Evolutionary conservation across 1,140 invertebrate genomes (phyloP).

Genomic region (Drosophila pruinosa): DNA sequence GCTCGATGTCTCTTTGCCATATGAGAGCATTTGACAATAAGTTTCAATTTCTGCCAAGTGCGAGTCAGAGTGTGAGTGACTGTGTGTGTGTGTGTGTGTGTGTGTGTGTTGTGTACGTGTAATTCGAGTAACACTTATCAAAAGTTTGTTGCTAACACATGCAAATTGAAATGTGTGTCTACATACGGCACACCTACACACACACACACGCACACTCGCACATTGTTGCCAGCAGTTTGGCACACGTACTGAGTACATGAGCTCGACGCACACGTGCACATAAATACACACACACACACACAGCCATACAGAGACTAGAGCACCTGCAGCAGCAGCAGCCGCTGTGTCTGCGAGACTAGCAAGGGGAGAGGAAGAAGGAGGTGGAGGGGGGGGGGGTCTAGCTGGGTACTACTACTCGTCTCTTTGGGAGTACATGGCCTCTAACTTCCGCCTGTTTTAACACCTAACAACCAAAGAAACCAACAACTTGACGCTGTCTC

Average conservation of each 20-base stretch:
- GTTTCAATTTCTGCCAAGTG: slow-evolving; percentile 53
- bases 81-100: not conserved
- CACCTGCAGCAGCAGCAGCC: slow-evolving; percentile 38
- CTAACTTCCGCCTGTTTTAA: slow-evolving; percentile 76
- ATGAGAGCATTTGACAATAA: slow-evolving; percentile 69
- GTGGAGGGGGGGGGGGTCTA: not conserved
- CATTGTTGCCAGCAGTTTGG: slow-evolving; percentile 62
- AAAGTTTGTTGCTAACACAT: slow-evolving; percentile 79
- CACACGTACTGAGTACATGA: slow-evolving; percentile 59
- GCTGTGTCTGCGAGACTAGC: not conserved
- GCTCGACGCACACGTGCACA: slow-evolving; percentile 25
- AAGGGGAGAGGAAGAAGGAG: not conserved
- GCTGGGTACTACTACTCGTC: not conserved
- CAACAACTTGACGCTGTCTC: slow-evolving; percentile 46
- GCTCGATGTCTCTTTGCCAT: not conserved
- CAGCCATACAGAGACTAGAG: not conserved
- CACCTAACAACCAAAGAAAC: slow-evolving; percentile 70
- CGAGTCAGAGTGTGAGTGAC: slow-evolving; percentile 15
- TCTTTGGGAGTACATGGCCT: slow-evolving; percentile 53
- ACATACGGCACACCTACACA: slow-evolving; percentile 31
- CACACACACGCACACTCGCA: slow-evolving; percentile 27
- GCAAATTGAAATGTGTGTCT: slow-evolving; percentile 78
- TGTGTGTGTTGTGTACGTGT: slow-evolving; percentile 41
- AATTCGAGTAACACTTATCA: slow-evolving; percentile 78
- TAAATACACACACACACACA: slow-evolving; percentile 10